Conservation (phyloP, 2,888 invertebrate genomes). For the Elegia similella region DNA sequence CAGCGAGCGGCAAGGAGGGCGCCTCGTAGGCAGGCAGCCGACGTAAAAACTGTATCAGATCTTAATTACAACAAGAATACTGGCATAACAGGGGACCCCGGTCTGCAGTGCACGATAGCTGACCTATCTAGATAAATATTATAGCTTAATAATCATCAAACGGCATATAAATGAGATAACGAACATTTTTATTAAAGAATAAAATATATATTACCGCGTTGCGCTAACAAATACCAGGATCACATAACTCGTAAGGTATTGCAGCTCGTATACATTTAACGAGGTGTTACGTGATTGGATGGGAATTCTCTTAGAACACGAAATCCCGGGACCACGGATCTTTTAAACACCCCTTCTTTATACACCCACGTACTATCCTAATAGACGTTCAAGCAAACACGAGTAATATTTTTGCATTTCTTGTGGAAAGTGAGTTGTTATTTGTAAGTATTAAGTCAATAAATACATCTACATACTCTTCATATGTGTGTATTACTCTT, state of each 20-base stretch:
- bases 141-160: neutral
- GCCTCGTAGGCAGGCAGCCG: too few species aligned
- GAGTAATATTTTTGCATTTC: too few species aligned
- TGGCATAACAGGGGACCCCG: too few species aligned
- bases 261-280: conserved; percentile 11
- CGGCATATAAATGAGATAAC: neutral
- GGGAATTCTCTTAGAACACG: conserved; percentile 15
- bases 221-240: neutral
- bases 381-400: too few species aligned
- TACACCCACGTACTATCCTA: neutral
- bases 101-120: too few species aligned
- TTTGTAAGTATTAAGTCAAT: too few species aligned
- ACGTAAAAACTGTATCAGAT: too few species aligned
- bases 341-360: conserved; percentile 7
- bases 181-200: neutral
- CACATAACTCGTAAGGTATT: conserved; percentile 7
- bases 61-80: too few species aligned
- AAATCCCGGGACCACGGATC: neutral
- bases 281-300: conserved; percentile 16
- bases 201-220: neutral
- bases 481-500: too few species aligned
- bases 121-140: too few species aligned
- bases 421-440: too few species aligned
- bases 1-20: too few species aligned
- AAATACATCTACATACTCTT: neutral